These are phyloP conservation scores for Notoglanidium macrostoma DNA, from an alignment of 2,797 vertebrate genomes.

Conservation along the genomic window DNA sequence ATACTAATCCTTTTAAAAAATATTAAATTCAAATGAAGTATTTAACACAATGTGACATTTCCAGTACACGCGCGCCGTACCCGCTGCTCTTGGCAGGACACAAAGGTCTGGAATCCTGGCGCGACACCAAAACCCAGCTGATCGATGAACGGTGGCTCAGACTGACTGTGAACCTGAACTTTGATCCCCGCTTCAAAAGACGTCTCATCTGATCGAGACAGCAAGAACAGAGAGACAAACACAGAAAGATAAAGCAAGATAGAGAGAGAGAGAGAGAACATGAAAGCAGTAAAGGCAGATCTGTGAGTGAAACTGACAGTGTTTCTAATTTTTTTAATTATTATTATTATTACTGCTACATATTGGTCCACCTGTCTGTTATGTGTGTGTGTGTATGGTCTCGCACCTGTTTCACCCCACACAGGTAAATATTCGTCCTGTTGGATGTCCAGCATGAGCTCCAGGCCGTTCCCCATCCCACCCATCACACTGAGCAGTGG, in stretches of 20 bases:
- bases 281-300: background rate
- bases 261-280: background rate
- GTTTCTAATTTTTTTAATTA: background rate
- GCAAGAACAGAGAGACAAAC: background rate
- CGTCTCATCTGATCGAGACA: constrained; percentile 82
- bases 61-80: constrained; percentile 57
- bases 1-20: background rate
- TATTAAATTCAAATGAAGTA: background rate
- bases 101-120: constrained; percentile 81
- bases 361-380: background rate
- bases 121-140: constrained; percentile 91
- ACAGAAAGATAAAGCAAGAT: no score
- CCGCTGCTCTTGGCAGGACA: constrained; percentile 81
- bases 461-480: constrained; percentile 94
- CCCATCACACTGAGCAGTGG: constrained; percentile 91
- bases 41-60: background rate
- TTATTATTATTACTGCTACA: background rate
- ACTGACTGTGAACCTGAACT: constrained; percentile 98
- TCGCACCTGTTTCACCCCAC: constrained; percentile 93
- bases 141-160: constrained; percentile 93
- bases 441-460: constrained; percentile 98
- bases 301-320: background rate
- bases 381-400: background rate
- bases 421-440: constrained; percentile 96
- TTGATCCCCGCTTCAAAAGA: constrained; percentile 97